A percentile compares a stretch with the other conserved stretches of the same genome.
phyloP scores from a whole-genome alignment of 2,113 vertebrate species.

The Sclerurus mexicanus region DNA sequence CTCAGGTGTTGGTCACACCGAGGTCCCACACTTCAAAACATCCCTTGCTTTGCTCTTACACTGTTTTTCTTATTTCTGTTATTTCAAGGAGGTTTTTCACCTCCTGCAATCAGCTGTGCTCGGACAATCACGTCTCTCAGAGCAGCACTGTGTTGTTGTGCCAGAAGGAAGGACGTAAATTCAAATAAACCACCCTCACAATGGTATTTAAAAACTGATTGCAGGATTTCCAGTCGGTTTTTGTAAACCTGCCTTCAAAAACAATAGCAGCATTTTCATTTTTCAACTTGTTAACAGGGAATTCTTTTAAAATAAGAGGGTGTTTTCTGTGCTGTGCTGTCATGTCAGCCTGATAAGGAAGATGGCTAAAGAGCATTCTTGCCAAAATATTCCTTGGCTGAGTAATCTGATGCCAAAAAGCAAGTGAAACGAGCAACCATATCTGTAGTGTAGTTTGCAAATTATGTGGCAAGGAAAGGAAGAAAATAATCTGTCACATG shows the following conservation, averaged over 20 bases:
- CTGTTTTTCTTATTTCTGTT: not conserved
- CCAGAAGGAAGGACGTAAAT: not conserved
- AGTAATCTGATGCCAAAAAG: conserved; percentile 14
- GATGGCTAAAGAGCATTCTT: not conserved
- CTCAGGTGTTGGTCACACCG: not conserved
- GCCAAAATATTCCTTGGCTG: conserved; percentile 27
- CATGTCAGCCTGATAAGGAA: not conserved
- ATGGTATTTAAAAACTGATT: conserved; percentile 10
- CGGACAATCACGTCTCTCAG: not conserved
- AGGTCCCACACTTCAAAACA: not conserved
- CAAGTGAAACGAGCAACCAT: not conserved
- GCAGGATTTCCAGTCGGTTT: conserved; percentile 26
- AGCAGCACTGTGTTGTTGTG: not conserved
- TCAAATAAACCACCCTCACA: conserved; percentile 3
- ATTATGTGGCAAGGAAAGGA: conserved; percentile 32
- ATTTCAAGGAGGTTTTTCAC: not conserved
- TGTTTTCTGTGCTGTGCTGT: not conserved
- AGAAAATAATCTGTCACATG: conserved; percentile 52
- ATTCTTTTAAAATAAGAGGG: not conserved
- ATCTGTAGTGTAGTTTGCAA: conserved; percentile 41
- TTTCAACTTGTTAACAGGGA: not conserved
- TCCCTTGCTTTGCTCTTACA: not conserved
- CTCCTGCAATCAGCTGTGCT: not conserved
- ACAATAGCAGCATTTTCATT: not conserved
- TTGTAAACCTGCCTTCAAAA: not conserved